phyloP scores from a whole-genome alignment of 2,113 vertebrate genomes.

The Chionis minor region DNA sequence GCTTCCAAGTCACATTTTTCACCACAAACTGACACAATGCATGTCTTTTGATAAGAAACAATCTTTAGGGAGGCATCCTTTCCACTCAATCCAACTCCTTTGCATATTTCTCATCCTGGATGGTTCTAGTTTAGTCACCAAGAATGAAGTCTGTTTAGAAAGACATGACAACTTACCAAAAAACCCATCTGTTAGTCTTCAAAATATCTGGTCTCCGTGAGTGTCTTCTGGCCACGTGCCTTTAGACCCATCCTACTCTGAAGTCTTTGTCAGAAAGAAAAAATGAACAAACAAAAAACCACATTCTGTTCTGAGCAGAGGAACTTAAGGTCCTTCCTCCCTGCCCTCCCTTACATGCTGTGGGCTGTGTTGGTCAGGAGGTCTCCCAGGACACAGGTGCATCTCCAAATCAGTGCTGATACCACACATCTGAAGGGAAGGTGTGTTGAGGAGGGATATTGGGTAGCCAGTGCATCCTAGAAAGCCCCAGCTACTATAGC shows the following conservation, averaged over 20 bases:
- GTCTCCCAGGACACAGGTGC: not conserved
- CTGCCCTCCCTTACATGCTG: rapidly evolving
- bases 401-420: not conserved
- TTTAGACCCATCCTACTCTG: not conserved
- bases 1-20: not conserved
- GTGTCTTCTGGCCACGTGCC: rapidly evolving
- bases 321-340: rapidly evolving
- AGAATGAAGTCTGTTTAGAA: not conserved
- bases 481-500: not conserved
- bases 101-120: not conserved
- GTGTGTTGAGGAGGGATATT: not conserved
- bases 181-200: not conserved
- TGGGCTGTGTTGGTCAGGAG: not conserved
- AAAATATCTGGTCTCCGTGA: rapidly evolving
- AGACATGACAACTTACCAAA: not conserved
- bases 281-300: not conserved
- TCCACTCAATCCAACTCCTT: not conserved
- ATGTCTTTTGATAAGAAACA: not conserved
- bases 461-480: not conserved
- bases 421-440: not conserved
- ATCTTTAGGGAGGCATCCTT: not conserved
- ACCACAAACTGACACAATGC: not conserved
- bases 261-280: not conserved
- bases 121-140: not conserved
- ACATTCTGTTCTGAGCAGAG: not conserved